These are phyloP conservation scores for Smittia sp. DNA, from an alignment of 2,888 invertebrate species.

Conservation along the genomic window DNA sequence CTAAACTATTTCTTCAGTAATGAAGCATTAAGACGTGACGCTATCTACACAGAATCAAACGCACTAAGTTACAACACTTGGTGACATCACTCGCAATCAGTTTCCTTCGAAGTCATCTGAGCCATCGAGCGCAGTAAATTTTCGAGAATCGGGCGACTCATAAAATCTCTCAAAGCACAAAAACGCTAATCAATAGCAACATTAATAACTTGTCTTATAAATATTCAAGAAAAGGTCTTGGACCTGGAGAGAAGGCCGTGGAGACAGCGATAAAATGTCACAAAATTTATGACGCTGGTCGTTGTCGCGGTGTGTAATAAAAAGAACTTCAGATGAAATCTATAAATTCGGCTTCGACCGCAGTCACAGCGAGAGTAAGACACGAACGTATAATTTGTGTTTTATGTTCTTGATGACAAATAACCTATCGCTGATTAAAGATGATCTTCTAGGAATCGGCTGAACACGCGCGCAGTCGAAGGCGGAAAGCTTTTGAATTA, in stretches of 20 bases:
- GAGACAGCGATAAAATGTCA: conserved; percentile 30
- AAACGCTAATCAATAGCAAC: conserved; percentile 24
- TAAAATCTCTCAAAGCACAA: not conserved
- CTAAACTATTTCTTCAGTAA: too few relatives aligned
- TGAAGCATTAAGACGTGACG: too few relatives aligned
- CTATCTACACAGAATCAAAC: too few relatives aligned
- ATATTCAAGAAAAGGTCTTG: conserved; percentile 25
- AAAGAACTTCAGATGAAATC: conserved; percentile 24
- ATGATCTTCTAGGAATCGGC: too few relatives aligned
- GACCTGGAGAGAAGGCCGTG: not conserved
- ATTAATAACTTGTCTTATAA: conserved; percentile 30
- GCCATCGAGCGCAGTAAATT: not conserved
- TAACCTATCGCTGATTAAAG: not conserved
- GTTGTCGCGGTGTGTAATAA: conserved; percentile 36
- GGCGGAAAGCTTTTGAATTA: too few relatives aligned
- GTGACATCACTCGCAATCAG: too few relatives aligned
- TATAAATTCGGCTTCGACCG: not conserved
- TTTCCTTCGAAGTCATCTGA: too few relatives aligned
- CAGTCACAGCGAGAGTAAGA: too few relatives aligned
- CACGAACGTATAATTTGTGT: conserved; percentile 15
- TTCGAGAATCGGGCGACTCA: not conserved
- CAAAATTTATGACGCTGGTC: conserved; percentile 37
- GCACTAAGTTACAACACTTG: too few relatives aligned
- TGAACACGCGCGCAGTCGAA: too few relatives aligned
- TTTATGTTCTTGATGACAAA: conserved; percentile 33